A percentile compares a stretch with the other conserved stretches of the same genome.
phyloP scores from a whole-genome alignment of 1,140 invertebrate genomes.

The Brachionus paranguensis region DNA sequence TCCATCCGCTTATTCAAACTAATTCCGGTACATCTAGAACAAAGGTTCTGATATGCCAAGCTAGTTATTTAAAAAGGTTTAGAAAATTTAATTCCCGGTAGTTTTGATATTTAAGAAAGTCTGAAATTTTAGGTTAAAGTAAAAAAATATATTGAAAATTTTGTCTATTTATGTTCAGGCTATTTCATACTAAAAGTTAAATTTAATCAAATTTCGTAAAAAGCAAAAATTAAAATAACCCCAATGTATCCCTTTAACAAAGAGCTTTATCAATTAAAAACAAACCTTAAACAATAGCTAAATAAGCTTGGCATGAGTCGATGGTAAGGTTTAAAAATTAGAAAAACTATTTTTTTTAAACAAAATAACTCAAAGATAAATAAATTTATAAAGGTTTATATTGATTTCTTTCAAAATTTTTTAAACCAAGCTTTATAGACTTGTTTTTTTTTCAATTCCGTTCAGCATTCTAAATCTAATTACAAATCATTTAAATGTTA shows the following conservation, averaged over 20 bases:
- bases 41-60: background rate
- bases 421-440: background rate
- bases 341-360: background rate
- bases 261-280: background rate
- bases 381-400: background rate
- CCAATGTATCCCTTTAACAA: background rate
- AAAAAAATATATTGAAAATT: background rate
- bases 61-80: background rate
- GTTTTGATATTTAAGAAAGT: background rate
- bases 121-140: background rate
- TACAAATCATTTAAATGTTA: background rate
- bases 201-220: background rate
- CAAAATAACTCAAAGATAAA: background rate
- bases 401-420: background rate
- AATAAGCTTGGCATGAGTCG: background rate
- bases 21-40: background rate
- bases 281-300: background rate
- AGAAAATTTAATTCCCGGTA: background rate
- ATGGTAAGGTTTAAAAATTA: background rate
- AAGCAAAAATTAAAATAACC: background rate
- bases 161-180: background rate
- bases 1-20: background rate
- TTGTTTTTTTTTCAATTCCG: background rate
- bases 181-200: background rate
- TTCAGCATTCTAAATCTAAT: background rate